phyloP scores from a whole-genome alignment of 2,888 invertebrate species.

The Osedax frankpressi region DNA sequence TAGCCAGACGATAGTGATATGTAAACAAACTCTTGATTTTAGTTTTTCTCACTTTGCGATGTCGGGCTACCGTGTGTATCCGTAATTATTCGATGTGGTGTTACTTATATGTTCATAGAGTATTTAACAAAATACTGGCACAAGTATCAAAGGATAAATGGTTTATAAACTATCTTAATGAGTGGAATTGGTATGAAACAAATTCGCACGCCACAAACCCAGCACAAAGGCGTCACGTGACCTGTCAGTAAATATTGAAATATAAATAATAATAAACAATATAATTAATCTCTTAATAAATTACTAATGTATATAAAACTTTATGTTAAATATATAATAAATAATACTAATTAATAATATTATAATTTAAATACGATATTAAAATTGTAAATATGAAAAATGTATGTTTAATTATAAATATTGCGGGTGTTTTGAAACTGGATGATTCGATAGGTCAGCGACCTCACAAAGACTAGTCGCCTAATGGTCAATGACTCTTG shows the following conservation, averaged over 20 bases:
- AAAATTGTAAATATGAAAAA: too few species aligned
- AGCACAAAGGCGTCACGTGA: constrained; percentile 46
- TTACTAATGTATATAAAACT: not conserved
- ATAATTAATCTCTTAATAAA: not conserved
- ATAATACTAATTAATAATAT: too few species aligned
- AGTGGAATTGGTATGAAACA: too few species aligned
- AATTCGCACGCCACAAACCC: constrained; percentile 27
- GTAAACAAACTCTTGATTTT: not conserved
- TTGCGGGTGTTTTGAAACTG: not conserved
- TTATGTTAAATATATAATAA: too few species aligned
- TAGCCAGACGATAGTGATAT: not conserved
- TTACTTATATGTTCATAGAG: not conserved
- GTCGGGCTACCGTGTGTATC: not conserved
- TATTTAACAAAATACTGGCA: too few species aligned
- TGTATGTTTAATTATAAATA: too few species aligned
- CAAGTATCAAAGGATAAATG: too few species aligned
- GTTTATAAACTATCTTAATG: too few species aligned
- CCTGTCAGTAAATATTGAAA: constrained; percentile 11
- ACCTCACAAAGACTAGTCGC: not conserved
- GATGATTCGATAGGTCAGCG: not conserved
- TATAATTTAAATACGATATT: too few species aligned
- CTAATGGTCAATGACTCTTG: not conserved
- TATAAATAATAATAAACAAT: not conserved
- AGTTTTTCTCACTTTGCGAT: not conserved
- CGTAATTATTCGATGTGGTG: not conserved